These are phyloP conservation scores for Hipparchia semele DNA, from an alignment of 2,888 invertebrate genomes.

Conservation along the genomic window DNA sequence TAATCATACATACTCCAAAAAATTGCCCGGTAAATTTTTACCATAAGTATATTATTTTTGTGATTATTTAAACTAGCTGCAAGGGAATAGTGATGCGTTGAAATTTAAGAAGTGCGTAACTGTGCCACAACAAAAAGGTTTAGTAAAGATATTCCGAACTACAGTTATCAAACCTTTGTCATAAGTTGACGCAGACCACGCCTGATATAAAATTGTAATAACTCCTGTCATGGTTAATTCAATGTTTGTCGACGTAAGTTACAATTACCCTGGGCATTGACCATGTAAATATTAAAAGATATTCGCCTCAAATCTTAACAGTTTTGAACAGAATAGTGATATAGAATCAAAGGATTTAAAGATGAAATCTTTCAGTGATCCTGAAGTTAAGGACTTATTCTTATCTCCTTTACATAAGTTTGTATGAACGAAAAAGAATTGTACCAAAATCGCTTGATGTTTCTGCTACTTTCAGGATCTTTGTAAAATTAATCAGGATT, in stretches of 20 bases:
- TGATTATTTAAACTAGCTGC: too few species aligned
- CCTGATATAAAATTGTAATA: conserved; percentile 69
- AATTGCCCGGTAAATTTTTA: too few species aligned
- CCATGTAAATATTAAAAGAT: conserved; percentile 37
- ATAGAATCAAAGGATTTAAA: neutral
- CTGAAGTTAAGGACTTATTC: neutral
- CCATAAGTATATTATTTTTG: too few species aligned
- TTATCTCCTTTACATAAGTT: too few species aligned
- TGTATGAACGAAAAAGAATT: too few species aligned
- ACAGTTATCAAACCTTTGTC: conserved; percentile 26
- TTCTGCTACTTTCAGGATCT: too few species aligned
- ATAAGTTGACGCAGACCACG: conserved; percentile 50
- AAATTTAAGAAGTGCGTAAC: too few species aligned
- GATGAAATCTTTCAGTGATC: neutral
- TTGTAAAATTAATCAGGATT: too few species aligned
- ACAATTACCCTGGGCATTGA: conserved; percentile 41
- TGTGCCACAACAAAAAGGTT: neutral
- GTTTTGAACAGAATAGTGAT: conserved; percentile 11
- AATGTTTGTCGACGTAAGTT: conserved; percentile 57
- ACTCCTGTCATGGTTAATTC: conserved; percentile 61
- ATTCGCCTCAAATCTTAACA: conserved; percentile 19
- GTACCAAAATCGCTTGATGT: too few species aligned
- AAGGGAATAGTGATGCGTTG: too few species aligned
- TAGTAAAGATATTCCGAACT: conserved; percentile 21
- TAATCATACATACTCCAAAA: too few species aligned